Percentiles rank a stretch among this genome's conserved stretches.
These are phyloP conservation scores for Caerostris extrusa DNA, from an alignment of 1,140 invertebrate species.

Conservation along the genomic window DNA sequence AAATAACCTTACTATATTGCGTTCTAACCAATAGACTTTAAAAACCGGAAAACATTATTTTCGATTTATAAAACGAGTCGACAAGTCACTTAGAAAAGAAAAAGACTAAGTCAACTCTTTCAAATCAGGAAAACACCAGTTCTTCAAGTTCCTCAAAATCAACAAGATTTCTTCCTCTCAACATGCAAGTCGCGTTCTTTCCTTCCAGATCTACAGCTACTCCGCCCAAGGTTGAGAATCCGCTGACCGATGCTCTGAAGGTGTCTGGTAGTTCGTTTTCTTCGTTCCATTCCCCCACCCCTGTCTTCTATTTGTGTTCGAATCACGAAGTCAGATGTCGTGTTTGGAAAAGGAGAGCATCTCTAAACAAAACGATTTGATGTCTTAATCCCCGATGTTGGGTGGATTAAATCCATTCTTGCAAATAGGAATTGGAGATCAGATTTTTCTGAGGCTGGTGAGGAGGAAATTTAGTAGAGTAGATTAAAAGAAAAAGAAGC, in stretches of 20 bases:
- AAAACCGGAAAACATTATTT: too few relatives aligned
- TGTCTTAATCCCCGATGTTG: slow-evolving; percentile 14
- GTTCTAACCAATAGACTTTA: too few relatives aligned
- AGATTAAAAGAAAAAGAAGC: too few relatives aligned
- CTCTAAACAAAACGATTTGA: slow-evolving; percentile 26
- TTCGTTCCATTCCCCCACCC: neutral
- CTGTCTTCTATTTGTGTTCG: neutral
- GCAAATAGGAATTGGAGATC: neutral
- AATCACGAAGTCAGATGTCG: slow-evolving; percentile 35
- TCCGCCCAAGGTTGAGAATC: neutral
- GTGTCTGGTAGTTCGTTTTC: neutral
- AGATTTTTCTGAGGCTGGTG: neutral
- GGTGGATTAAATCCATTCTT: neutral
- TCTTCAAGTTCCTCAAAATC: neutral
- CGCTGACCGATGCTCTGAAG: neutral
- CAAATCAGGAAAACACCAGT: neutral
- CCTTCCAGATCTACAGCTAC: neutral
- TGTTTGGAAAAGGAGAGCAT: neutral
- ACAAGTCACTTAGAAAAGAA: neutral
- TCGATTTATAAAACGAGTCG: too few relatives aligned
- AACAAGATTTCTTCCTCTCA: neutral
- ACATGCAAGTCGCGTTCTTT: neutral
- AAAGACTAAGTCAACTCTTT: neutral
- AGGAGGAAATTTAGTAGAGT: too few relatives aligned
- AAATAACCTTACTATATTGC: too few relatives aligned